Base-by-base conservation (phyloP, 2,797 vertebrate genomes). In the Xenops minutus region DNA sequence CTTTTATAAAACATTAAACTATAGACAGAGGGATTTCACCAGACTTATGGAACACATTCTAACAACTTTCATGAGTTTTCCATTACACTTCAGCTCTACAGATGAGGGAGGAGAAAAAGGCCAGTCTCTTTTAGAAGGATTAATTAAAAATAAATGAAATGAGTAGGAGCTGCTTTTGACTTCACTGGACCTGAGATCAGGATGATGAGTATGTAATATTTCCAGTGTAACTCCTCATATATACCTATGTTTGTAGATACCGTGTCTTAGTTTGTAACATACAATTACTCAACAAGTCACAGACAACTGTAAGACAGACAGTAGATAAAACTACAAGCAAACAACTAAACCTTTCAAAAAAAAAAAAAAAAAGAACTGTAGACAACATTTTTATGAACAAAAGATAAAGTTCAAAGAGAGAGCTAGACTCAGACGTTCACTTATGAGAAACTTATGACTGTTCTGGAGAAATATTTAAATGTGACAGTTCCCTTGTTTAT, bases 341-440 rank as follows among this genome's bases (percentile, higher is more conserved):
- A 32, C 3, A 81, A 84, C 36, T 68, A 29, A 84, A 62, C 27
- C 32, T 29, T 17, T 29, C n/a, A n/a, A n/a, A n/a, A 41, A 41
- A 41, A 41, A 13, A 22, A 72, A 66, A 44, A 46, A 52, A 69
- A 43, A 43, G 62, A 51, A 86, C 27, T 62, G 59, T 62, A 85
- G 71, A 86, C 39, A 94, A 77, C 15, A 63, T 54, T 92, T 92
- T 63, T 66, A 44, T 76, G 77, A 92, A 94, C 49, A 71, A 80
- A 69, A 94, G 85, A 92, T 94, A 92, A 95, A 88, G 69, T 95
- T 96, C 92, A 96, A 96, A 95, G 82, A 41, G 41, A 92, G 74
- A 75, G 17, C 68, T 67, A 87, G 54, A 85, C 61, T 76, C 54
- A 90, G 91, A 77, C 77, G 59, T 94, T 72, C 52, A 95, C 26